Conservation (phyloP, 2,797 vertebrate genomes). For the Sorex maritimensis region DNA sequence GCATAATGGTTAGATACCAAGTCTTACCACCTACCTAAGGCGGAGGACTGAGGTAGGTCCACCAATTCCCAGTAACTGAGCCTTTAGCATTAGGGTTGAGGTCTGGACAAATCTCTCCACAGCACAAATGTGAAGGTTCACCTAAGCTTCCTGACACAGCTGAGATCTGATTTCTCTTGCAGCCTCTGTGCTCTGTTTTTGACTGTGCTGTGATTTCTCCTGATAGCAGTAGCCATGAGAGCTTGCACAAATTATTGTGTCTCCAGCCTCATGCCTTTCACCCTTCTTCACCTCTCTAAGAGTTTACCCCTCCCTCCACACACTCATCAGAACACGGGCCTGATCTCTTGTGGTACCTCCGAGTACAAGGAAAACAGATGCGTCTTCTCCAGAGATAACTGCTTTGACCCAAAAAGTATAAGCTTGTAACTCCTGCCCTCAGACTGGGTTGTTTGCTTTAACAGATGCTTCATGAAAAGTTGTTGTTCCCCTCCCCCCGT, state of each 20-base stretch:
- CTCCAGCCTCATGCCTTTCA: not conserved
- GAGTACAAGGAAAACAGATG: not conserved
- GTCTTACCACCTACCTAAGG: not conserved
- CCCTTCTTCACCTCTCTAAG: not conserved
- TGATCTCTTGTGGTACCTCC: not conserved
- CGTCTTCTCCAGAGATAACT: not conserved
- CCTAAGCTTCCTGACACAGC: too few relatives aligned
- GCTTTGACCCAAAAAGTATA: not conserved
- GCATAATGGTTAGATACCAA: not conserved
- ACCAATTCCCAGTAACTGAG: not conserved
- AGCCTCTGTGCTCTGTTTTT: not conserved
- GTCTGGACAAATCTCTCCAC: fast-evolving
- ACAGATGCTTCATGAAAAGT: too few relatives aligned
- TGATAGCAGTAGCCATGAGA: not conserved
- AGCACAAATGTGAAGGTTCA: too few relatives aligned
- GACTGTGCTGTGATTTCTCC: not conserved
- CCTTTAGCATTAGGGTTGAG: not conserved
- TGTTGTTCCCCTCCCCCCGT: too few relatives aligned
- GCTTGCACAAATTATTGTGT: not conserved
- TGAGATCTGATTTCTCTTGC: too few relatives aligned
- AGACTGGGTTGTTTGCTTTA: too few relatives aligned
- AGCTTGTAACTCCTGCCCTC: not conserved
- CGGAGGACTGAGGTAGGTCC: too few relatives aligned
- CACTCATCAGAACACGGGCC: not conserved
- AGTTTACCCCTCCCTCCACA: not conserved